A percentile compares a stretch with the other conserved stretches of the same genome.
phyloP scores from a whole-genome alignment of 2,113 vertebrate genomes.

The Mustela lutreola region DNA sequence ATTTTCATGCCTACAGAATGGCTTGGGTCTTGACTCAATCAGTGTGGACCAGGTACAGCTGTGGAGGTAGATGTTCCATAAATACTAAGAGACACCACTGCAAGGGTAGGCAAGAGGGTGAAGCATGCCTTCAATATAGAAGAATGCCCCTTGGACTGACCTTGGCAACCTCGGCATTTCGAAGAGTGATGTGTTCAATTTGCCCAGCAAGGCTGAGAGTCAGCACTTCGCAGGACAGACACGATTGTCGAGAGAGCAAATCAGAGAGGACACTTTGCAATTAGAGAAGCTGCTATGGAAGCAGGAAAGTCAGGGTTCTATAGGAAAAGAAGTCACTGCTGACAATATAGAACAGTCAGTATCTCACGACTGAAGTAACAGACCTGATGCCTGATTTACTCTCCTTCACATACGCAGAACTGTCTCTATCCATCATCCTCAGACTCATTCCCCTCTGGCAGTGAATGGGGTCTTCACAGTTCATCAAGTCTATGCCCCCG shows the following conservation, averaged over 20 bases:
- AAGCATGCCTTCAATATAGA: conserved; percentile 23
- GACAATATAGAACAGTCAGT: background rate
- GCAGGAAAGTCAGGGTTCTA: background rate
- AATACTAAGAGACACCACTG: conserved; percentile 5
- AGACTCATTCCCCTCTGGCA: background rate
- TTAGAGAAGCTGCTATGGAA: conserved; percentile 51
- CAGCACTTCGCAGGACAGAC: conserved; percentile 67
- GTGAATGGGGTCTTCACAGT: background rate
- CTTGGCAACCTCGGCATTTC: background rate
- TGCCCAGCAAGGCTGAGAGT: conserved; percentile 55
- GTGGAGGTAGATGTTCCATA: background rate
- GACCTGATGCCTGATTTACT: background rate
- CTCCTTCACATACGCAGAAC: background rate
- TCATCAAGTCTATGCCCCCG: background rate
- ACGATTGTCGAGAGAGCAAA: conserved; percentile 56
- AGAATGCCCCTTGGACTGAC: conserved; percentile 43
- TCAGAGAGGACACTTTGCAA: conserved; percentile 59
- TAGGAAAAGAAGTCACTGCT: background rate
- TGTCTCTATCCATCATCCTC: background rate
- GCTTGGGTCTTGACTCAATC: background rate
- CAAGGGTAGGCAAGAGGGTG: background rate
- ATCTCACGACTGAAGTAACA: background rate
- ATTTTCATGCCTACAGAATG: background rate
- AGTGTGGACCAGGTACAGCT: background rate
- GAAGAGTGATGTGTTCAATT: conserved; percentile 73